Evolutionary conservation across 2,113 vertebrate genomes (phyloP), one percentile per base, ranked within the genome.

Genomic region (Sprattus sprattus): DNA sequence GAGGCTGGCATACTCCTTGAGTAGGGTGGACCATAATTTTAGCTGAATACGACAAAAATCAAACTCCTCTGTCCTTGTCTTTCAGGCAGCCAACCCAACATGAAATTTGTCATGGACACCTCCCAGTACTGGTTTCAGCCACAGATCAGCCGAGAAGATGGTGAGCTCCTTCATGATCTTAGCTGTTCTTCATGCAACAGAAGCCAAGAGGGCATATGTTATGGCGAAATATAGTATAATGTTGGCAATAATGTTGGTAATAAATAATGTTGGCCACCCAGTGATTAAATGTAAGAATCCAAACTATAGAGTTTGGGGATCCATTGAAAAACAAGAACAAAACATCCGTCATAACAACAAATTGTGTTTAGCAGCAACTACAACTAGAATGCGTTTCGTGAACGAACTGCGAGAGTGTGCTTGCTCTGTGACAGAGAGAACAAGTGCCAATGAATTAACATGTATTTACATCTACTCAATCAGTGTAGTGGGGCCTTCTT

Each of bases 61-160:
- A 0, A 10, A 16, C 39, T 60, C 57, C 57, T 71, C 1, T 71
- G 25, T 28, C 25, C 28, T 78, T 28, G 64, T 2, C 71, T 15
- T 78, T 78, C 71, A 78, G 93, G 95, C 45, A 93, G 89, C 54
- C 96, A 97, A 84, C 94, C 96, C 0, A 96, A 96, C n/a, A 97
- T 98, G 96, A 99, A 97, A 88, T 98, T 97, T n/a, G 97, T 99
- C 90, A 97, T 97, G 97, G 97, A 97, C 89, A 97, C 96, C 0
- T 97, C 97, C 0, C 97, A 96, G 44, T 96, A 94, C 86, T 99
- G 97, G 97, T 99, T 98, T 92, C 97, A 97, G 87, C 97, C 97
- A 0, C 96, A 93, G 88, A 92, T 97, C 86, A 96, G 83, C 85
- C 92, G 97, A 90, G 96, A 97, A 50, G 95, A 96, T 94, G 97